These are phyloP conservation scores for Gymnorhina tibicen DNA, from an alignment of 2,113 vertebrate species.

Conservation along the genomic window DNA sequence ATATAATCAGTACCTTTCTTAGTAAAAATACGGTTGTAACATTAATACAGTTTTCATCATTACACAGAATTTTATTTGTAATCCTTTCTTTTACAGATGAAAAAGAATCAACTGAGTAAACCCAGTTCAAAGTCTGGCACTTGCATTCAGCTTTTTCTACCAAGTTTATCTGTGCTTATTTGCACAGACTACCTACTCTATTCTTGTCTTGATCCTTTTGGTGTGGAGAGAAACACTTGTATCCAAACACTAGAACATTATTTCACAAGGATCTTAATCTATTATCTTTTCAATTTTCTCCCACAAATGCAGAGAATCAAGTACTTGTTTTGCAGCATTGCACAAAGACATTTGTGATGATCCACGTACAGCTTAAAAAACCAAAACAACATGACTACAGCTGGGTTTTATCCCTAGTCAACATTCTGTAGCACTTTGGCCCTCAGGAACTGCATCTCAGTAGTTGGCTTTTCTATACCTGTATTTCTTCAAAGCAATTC, in stretches of 20 bases:
- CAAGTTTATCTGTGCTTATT: background rate
- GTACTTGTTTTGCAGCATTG: background rate
- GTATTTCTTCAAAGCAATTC: background rate
- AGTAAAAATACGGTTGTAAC: background rate
- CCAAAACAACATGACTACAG: rapidly evolving
- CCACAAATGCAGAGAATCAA: background rate
- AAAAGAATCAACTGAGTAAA: background rate
- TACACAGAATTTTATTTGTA: background rate
- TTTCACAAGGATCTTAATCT: background rate
- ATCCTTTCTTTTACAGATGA: background rate
- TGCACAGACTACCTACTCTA: background rate
- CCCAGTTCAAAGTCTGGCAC: background rate
- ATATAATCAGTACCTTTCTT: background rate
- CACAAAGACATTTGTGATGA: background rate
- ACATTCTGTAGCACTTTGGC: background rate
- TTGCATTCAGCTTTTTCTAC: background rate
- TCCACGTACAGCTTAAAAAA: background rate
- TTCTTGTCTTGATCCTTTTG: background rate
- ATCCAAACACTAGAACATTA: background rate
- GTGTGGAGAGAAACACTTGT: background rate
- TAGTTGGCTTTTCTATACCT: background rate
- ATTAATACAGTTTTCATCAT: background rate
- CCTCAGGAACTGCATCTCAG: background rate
- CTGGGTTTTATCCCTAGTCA: background rate
- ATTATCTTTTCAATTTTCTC: background rate